Percentiles rank a stretch among this genome's conserved stretches.
phyloP scores from a whole-genome alignment of 2,113 vertebrate genomes.

The Syrmaticus mikado region DNA sequence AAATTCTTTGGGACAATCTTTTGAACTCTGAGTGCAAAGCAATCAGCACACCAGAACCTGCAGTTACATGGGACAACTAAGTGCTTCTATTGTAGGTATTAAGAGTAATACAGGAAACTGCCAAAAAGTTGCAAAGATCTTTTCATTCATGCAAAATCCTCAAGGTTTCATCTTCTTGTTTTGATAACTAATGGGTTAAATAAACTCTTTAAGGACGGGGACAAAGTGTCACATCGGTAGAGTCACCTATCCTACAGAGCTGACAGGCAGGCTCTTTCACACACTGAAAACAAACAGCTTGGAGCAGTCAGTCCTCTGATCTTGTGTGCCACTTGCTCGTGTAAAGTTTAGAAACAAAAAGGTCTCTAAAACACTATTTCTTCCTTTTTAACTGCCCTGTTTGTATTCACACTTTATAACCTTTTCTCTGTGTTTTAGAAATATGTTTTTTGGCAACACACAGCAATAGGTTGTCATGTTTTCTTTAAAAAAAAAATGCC shows the following conservation, averaged over 20 bases:
- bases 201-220: neutral
- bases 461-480: neutral
- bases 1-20: neutral
- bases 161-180: neutral
- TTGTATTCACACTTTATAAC: neutral
- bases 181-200: neutral
- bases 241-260: neutral
- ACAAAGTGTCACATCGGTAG: neutral
- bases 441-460: neutral
- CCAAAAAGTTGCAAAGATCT: neutral
- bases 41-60: neutral
- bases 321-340: neutral
- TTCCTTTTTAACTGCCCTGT: neutral
- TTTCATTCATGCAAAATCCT: neutral
- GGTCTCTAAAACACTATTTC: neutral
- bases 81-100: neutral
- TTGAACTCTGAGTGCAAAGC: neutral
- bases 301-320: neutral
- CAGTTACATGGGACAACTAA: neutral
- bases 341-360: neutral
- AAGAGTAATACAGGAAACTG: neutral
- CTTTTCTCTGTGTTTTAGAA: neutral
- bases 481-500: neutral
- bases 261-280: neutral
- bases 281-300: neutral